phyloP scores from a whole-genome alignment of 1,140 invertebrate genomes.

The Elymnias hypermnestra region DNA sequence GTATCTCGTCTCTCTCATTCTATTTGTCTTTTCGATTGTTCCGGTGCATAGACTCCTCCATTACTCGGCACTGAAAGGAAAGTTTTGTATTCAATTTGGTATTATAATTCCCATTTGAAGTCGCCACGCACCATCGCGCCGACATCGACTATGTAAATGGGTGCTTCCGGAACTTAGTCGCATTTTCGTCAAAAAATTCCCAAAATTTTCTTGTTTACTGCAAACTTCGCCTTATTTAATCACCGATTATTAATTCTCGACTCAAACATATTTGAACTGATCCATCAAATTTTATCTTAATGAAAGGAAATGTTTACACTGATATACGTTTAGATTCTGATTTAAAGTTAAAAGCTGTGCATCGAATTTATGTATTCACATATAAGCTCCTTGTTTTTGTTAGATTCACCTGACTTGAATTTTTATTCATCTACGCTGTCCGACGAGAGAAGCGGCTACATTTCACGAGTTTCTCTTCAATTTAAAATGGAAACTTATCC shows the following conservation, averaged over 20 bases:
- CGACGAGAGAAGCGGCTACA: conserved; percentile 63
- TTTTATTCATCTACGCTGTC: conserved; percentile 62
- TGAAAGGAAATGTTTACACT: too few species aligned
- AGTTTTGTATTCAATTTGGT: conserved; percentile 76
- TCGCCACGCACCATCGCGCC: conserved; percentile 72
- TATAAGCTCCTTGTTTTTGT: conserved; percentile 53
- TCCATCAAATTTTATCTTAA: too few species aligned
- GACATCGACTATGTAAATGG: conserved; percentile 74
- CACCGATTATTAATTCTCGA: neutral
- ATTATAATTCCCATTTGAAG: conserved; percentile 76
- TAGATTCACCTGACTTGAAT: conserved; percentile 58
- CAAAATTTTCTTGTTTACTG: conserved; percentile 1
- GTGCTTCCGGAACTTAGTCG: conserved; percentile 63
- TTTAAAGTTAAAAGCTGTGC: conserved; percentile 17
- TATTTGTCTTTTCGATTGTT: conserved; percentile 76
- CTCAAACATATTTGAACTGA: too few species aligned
- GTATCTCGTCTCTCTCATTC: conserved; percentile 66
- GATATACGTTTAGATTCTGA: too few species aligned
- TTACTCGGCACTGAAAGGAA: conserved; percentile 74
- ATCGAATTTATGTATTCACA: conserved; percentile 49
- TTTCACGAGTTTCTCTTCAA: conserved; percentile 70
- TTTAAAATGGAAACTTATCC: conserved; percentile 75
- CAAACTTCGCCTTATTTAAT: neutral
- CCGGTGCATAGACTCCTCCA: conserved; percentile 74
- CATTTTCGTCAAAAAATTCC: conserved; percentile 50